These are phyloP conservation scores for Myripristis jacobus DNA, from an alignment of 2,797 vertebrate genomes.

Conservation along the genomic window DNA sequence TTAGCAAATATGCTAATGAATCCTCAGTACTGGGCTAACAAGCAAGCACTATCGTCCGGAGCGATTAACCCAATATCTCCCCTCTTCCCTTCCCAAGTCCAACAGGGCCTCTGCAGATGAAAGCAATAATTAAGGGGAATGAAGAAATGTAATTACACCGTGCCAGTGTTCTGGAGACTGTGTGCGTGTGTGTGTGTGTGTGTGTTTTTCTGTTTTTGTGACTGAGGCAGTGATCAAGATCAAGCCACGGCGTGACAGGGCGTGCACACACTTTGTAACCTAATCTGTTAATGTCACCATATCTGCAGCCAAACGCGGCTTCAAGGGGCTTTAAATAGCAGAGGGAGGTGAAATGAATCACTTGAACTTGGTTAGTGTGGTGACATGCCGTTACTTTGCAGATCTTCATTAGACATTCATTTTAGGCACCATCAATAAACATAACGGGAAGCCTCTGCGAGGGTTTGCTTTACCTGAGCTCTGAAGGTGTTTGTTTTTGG, in stretches of 20 bases:
- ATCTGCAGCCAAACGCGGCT: slow-evolving; percentile 24
- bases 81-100: slow-evolving; percentile 42
- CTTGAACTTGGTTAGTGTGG: slow-evolving; percentile 18
- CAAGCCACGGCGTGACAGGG: slow-evolving; percentile 24
- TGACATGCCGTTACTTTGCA: slow-evolving; percentile 33
- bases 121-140: slow-evolving; percentile 77
- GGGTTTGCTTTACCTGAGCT: not conserved
- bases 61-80: slow-evolving; percentile 70
- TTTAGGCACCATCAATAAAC: not conserved
- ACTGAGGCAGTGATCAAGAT: slow-evolving; percentile 23
- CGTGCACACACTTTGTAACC: slow-evolving; percentile 14
- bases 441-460: not conserved
- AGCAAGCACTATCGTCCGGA: slow-evolving; percentile 64
- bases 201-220: slow-evolving; percentile 20
- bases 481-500: not conserved
- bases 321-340: slow-evolving; percentile 28
- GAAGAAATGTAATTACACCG: slow-evolving; percentile 72
- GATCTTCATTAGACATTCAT: slow-evolving; percentile 26
- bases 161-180: slow-evolving; percentile 43
- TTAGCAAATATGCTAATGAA: slow-evolving; percentile 80
- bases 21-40: slow-evolving; percentile 56
- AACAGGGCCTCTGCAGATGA: slow-evolving; percentile 63
- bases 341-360: slow-evolving; percentile 39
- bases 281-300: slow-evolving; percentile 53
- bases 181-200: not conserved